Evolutionary conservation across 2,797 vertebrate genomes (phyloP), one percentile per base, ranked within the genome.

Genomic region (Cirrhinus mrigala): DNA sequence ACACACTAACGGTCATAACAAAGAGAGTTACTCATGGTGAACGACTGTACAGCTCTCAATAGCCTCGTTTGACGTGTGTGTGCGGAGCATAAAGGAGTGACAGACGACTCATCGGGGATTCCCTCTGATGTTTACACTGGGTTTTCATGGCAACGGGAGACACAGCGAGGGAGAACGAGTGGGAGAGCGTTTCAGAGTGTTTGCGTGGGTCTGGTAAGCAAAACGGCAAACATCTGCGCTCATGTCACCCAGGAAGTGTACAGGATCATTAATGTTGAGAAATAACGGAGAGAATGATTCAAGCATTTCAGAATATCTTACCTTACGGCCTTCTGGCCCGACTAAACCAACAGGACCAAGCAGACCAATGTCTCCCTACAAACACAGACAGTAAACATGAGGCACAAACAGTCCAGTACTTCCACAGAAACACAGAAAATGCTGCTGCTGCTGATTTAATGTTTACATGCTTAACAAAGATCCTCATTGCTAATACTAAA

Each of bases 281-380:
- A 76, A 60, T 46, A 8, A 29, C 50, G 48, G 79, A 81, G 50
- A 82, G 77, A 62, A 50, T 20, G 33, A 40, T 37, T 85, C 40
- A 46, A 22, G 8, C 2, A 16, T 14, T 50, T 27, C 15, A 56
- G 70, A 64, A 18, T 54, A 37, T 64, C 92, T 91, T 96, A 99
- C 98, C 97, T 96, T 98, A 89, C 97, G 95, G 90, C 98, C 98
- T 83, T 88, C 89, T 76, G 95, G 95, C 83, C 98, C 98, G 84
- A 92, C 89, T 88, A 95, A 91, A 91, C 98, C 98, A 44, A 94
- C 92, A 77, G 95, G 94, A 74, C 98, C 98, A 81, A 97, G 90
- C 87, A 97, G 94, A 86, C 98, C 98, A 82, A 90, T 9, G 9
- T 98, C 95, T 78, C 98, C 98, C 98, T 99, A 94, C 92, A 84